These are phyloP conservation scores for Amphilophus citrinellus DNA, from an alignment of 2,113 vertebrate genomes.

Conservation along the genomic window DNA sequence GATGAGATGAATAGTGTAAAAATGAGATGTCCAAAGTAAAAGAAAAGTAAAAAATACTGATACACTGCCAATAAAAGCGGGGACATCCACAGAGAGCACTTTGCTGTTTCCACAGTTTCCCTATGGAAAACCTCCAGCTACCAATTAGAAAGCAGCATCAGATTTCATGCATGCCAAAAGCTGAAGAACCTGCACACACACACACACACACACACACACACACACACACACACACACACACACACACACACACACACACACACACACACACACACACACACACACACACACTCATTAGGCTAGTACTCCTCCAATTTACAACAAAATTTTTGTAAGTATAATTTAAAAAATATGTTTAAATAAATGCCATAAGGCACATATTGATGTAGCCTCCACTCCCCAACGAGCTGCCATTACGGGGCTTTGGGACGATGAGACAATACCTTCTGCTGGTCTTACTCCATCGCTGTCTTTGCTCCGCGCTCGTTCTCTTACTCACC, in stretches of 20 bases:
- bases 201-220: no score
- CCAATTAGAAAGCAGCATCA: neutral
- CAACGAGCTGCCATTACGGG: no score
- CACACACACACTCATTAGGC: no score
- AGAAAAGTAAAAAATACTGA: neutral
- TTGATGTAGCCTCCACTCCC: no score
- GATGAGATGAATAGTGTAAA: neutral
- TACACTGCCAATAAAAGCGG: neutral
- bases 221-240: no score
- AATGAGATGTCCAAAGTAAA: neutral
- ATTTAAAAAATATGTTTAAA: neutral
- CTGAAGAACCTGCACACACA: no score
- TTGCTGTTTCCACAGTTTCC: neutral
- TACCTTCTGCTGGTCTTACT: no score
- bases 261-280: no score
- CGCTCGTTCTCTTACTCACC: neutral
- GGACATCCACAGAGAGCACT: neutral
- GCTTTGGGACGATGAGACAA: neutral
- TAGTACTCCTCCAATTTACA: no score
- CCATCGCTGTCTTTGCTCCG: neutral
- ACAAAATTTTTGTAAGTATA: neutral
- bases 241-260: no score
- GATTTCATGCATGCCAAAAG: neutral
- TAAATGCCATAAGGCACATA: no score
- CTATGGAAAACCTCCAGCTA: no score